Evolutionary conservation across 2,888 invertebrate genomes (phyloP).

Genomic region (Cactoblastis cactorum): DNA sequence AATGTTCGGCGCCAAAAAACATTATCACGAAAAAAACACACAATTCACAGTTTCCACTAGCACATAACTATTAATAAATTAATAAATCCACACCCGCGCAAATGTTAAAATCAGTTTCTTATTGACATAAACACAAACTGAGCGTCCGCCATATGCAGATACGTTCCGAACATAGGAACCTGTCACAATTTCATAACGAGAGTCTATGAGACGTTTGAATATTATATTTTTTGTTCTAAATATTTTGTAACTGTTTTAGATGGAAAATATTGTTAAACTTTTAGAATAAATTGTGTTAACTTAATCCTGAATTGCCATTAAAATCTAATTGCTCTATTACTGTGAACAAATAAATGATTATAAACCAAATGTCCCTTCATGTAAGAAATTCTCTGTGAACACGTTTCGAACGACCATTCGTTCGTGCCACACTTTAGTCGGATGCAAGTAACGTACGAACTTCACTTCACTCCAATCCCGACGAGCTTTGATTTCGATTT

Average conservation of each 20-base stretch:
- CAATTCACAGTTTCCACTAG: conserved; percentile 67
- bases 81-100: conserved; percentile 75
- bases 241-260: not conserved
- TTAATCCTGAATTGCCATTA: not conserved
- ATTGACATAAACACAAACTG: conserved; percentile 80
- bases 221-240: too few relatives aligned
- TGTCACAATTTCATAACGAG: conserved; percentile 18
- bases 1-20: conserved; percentile 65
- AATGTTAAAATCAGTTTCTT: conserved; percentile 73
- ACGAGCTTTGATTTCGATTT: conserved; percentile 80
- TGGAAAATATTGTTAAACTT: not conserved
- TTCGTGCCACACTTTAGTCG: conserved; percentile 51
- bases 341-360: not conserved
- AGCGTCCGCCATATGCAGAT: conserved; percentile 77
- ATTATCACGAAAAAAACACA: conserved; percentile 70
- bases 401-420: conserved; percentile 50
- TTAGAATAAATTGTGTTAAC: not conserved
- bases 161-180: conserved; percentile 59
- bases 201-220: conserved; percentile 8
- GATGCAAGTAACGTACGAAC: conserved; percentile 42
- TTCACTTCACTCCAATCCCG: conserved; percentile 66
- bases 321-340: not conserved
- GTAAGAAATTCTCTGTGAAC: not conserved
- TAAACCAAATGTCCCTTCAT: not conserved
- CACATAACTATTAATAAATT: conserved; percentile 63